phyloP scores from a whole-genome alignment of 2,113 vertebrate genomes.

The Urocolius indicus region DNA sequence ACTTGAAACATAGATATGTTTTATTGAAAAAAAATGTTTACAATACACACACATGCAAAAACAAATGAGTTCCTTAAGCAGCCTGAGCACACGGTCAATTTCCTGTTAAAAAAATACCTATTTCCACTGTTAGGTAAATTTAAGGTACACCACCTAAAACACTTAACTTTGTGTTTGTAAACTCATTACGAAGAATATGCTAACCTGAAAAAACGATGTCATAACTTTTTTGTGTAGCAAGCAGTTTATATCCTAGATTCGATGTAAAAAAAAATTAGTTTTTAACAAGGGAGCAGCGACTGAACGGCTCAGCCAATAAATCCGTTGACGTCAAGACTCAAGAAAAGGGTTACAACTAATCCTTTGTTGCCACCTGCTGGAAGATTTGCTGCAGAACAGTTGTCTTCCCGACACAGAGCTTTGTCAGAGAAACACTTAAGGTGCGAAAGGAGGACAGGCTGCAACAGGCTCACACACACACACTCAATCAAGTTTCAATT shows the following conservation, averaged over 20 bases:
- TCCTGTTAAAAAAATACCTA: background rate
- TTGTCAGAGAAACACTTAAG: accelerated
- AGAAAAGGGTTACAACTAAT: background rate
- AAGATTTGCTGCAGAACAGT: background rate
- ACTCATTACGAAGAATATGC: background rate
- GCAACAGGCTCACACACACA: background rate
- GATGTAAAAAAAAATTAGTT: background rate
- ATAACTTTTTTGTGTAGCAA: accelerated
- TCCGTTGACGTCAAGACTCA: accelerated
- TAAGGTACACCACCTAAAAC: background rate
- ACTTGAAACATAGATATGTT: background rate
- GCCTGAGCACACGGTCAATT: background rate
- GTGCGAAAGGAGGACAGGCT: accelerated
- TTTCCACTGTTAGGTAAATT: background rate
- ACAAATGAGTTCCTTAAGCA: background rate
- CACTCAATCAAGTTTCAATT: accelerated
- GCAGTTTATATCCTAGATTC: accelerated
- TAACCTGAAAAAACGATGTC: background rate
- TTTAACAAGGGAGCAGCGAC: background rate
- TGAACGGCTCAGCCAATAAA: background rate
- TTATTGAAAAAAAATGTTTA: background rate
- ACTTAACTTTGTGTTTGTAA: background rate
- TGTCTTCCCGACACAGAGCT: background rate
- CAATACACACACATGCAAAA: background rate
- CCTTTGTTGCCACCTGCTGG: conserved; percentile 45